Evolutionary conservation across 2,113 vertebrate genomes (phyloP).

Genomic region (Pelmatolapia mariae): DNA sequence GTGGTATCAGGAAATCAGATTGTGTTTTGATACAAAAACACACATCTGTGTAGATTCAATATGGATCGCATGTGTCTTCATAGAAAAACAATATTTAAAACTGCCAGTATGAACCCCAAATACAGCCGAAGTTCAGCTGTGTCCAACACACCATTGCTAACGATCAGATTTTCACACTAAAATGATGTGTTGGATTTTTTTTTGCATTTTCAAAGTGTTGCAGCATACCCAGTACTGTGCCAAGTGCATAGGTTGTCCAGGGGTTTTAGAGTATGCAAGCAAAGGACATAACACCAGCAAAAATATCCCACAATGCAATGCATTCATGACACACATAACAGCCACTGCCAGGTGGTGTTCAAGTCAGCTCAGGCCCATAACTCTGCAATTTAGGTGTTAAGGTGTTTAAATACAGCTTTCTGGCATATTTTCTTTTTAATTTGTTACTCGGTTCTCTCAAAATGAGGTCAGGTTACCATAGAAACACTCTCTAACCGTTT

Average conservation of each 20-base stretch:
- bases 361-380: background rate
- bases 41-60: background rate
- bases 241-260: background rate
- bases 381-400: background rate
- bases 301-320: background rate
- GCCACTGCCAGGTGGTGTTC: background rate
- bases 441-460: background rate
- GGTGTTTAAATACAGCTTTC: background rate
- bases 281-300: background rate
- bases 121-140: background rate
- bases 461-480: background rate
- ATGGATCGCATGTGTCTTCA: background rate
- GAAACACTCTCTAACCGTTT: background rate
- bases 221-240: background rate
- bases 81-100: background rate
- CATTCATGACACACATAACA: background rate
- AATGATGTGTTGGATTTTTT: background rate
- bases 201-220: background rate
- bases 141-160: background rate
- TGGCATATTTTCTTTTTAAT: background rate
- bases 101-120: background rate
- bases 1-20: background rate
- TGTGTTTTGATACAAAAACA: background rate
- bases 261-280: background rate
- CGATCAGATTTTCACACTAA: background rate